Conservation (phyloP, 2,113 vertebrate genomes). For the Calyptomena viridis region DNA sequence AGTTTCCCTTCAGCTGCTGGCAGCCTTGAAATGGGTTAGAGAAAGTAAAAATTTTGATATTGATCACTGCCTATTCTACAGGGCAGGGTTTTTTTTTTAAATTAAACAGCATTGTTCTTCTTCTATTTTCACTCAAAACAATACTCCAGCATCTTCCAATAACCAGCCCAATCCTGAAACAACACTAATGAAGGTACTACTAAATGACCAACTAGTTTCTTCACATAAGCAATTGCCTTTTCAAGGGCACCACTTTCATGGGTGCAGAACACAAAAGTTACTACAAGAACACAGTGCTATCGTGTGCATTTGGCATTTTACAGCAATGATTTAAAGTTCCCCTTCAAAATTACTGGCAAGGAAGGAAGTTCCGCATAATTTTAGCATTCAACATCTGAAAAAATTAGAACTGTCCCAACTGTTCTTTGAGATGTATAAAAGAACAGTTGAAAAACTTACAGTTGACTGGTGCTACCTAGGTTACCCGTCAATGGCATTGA, state of each 20-base stretch:
- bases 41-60: neutral
- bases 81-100: neutral
- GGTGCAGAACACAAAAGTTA: neutral
- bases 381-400: conserved; percentile 42
- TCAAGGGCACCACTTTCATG: neutral
- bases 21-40: neutral
- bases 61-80: neutral
- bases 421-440: conserved; percentile 62
- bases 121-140: neutral
- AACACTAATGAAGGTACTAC: neutral
- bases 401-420: conserved; percentile 39
- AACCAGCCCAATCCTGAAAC: neutral
- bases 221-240: neutral
- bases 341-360: conserved; percentile 26
- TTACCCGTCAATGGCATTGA: conserved; percentile 79
- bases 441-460: conserved; percentile 74
- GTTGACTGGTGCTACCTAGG: conserved; percentile 83
- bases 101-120: neutral
- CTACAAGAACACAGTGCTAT: neutral
- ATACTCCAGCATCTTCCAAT: neutral
- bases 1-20: conserved; percentile 16
- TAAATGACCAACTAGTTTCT: neutral
- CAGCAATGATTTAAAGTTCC: conserved; percentile 3
- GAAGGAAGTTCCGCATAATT: conserved; percentile 24
- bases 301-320: neutral